Evolutionary conservation across 2,888 invertebrate species (phyloP), one percentile per base, ranked within the genome.

Genomic region (Epistrophella euchroma): DNA sequence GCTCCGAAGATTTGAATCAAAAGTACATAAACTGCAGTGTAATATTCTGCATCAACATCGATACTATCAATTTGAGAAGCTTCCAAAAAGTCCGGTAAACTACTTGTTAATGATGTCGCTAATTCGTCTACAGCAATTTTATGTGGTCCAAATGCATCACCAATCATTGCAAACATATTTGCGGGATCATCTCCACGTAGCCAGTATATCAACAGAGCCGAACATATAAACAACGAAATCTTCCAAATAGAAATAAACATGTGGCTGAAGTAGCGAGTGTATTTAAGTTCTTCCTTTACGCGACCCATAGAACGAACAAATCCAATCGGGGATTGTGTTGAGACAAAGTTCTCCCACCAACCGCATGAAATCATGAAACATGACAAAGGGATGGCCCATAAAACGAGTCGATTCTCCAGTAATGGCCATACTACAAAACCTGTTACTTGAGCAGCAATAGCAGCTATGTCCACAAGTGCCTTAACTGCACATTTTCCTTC

Each of bases 301-400:
- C 95, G 94, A 11, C 96, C 97, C 89, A 97, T 93, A 55, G 94
- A 94, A 90, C 96, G 96, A 62, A 97, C 95, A 37, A 92, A 40
- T 0, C 91, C 96, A 87, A 98, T 94, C 0, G 97, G 96, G 76
- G 98, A 98, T 89, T 97, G 95, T 78, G 95, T 94, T 78, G 97
- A 96, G 1, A 98, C 97, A 91, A 97, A 99, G 92, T 99, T 99
- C 92, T 99, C 99, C 99, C 99, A 99, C 98, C 98, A 99, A 28
- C 97, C 97, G 47, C 97, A 94, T 0, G 99, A 99, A 88, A 98
- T 96, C 89, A 98, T 94, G 73, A 98, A 92, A 45, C 98, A 94
- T 0, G 98, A 94, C 0, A 97, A 93, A 0, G 98, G 98, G 89
- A 99, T 97, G 56, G 97, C 93, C 97, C 97, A 97, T 47, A 97